A percentile compares a stretch with the other conserved stretches of the same genome.
These are phyloP conservation scores for Dioctria rufipes DNA, from an alignment of 2,888 invertebrate genomes.

Conservation along the genomic window DNA sequence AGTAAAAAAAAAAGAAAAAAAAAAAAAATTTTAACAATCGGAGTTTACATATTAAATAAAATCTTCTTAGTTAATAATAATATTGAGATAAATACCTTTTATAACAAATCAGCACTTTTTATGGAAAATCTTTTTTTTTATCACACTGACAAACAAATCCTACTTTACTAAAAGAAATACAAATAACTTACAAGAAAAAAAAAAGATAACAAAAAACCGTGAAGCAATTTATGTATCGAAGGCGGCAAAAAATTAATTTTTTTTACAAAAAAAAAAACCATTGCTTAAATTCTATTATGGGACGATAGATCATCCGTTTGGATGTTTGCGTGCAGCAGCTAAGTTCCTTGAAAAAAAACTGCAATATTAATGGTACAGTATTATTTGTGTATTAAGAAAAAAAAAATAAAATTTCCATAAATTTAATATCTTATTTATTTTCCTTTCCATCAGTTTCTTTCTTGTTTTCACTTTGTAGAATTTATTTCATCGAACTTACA, in stretches of 20 bases:
- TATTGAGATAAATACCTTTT: conserved; percentile 46
- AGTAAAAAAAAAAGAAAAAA: conserved; percentile 52
- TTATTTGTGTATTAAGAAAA: conserved; percentile 25
- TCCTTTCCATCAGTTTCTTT: conserved; percentile 55
- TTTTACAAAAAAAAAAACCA: neutral
- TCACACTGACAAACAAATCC: conserved; percentile 29
- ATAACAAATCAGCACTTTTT: conserved; percentile 16
- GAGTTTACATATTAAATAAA: conserved; percentile 10
- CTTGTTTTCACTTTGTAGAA: conserved; percentile 36
- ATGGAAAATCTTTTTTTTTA: conserved; percentile 21
- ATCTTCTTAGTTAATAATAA: conserved; percentile 23
- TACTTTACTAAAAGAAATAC: neutral
- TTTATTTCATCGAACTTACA: conserved; percentile 49
- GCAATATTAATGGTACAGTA: conserved; percentile 52
- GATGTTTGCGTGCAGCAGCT: neutral
- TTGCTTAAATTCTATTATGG: neutral
- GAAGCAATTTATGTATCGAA: conserved; percentile 61
- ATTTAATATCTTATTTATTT: conserved; percentile 58
- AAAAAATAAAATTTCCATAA: conserved; percentile 48
- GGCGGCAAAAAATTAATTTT: neutral
- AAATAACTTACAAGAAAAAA: neutral
- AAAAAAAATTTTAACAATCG: conserved; percentile 18
- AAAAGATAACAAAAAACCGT: conserved; percentile 61
- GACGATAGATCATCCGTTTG: too few relatives aligned
- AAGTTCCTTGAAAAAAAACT: conserved; percentile 28